Conservation (phyloP, 2,888 invertebrate species). For the Blera fallax region DNA sequence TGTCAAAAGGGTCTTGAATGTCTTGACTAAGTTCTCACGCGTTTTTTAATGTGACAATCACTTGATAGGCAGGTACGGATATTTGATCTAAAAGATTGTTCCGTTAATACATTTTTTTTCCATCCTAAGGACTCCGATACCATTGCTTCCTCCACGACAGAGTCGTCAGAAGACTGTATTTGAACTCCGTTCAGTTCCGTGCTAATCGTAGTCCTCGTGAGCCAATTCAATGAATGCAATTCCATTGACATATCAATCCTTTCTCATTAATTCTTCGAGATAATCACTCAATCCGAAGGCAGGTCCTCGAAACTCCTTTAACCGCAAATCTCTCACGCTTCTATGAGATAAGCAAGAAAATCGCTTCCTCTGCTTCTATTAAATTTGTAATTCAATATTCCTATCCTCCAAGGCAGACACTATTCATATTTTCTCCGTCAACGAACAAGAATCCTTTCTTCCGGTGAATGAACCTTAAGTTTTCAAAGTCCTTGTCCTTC, state of each 20-base stretch:
- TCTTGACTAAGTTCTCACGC: no score
- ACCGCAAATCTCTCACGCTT: not conserved
- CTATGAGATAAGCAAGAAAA: not conserved
- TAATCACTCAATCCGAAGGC: constrained; percentile 15
- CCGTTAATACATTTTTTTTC: no score
- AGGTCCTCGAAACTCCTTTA: not conserved
- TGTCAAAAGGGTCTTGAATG: no score
- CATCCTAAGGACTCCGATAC: no score
- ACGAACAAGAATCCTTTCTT: constrained; percentile 36
- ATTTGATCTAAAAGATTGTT: no score
- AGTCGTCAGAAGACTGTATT: no score
- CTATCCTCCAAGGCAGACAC: not conserved
- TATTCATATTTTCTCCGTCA: constrained; percentile 51
- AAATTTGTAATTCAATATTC: constrained; percentile 17
- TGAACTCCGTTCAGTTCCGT: no score
- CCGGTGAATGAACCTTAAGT: constrained; percentile 53
- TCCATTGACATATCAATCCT: not conserved
- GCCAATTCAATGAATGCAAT: no score
- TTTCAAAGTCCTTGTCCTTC: not conserved
- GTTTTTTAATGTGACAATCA: no score
- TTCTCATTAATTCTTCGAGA: not conserved
- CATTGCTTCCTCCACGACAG: no score
- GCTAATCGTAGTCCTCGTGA: no score
- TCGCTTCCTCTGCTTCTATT: not conserved
- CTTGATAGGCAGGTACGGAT: no score